phyloP scores from a whole-genome alignment of 2,888 invertebrate species.

The Drosophila algonquin region DNA sequence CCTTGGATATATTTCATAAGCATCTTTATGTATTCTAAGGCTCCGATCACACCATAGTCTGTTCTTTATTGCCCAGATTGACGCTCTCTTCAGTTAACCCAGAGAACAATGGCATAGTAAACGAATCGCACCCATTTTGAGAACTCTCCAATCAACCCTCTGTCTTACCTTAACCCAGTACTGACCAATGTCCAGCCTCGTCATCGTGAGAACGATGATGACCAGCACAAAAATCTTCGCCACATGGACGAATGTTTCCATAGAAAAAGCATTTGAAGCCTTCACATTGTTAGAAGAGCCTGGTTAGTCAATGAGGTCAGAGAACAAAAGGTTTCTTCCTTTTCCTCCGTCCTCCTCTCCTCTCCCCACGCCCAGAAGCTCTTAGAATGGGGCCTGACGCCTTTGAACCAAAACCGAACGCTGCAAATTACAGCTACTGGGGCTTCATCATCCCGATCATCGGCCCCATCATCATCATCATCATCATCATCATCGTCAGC shows the following conservation, averaged over 20 bases:
- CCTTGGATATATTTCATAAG: not conserved
- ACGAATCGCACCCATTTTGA: no score
- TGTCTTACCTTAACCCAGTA: conserved; percentile 27
- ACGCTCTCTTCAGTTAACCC: no score
- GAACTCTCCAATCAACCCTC: conserved; percentile 27
- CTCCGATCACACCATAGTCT: no score
- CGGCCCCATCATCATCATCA: conserved; percentile 35
- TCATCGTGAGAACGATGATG: conserved; percentile 48
- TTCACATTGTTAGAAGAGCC: conserved; percentile 68
- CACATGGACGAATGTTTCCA: conserved; percentile 74
- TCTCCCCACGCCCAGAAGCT: not conserved
- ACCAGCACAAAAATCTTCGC: conserved; percentile 77
- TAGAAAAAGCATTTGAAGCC: conserved; percentile 68
- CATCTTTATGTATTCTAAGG: not conserved
- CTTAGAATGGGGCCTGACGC: conserved; percentile 28
- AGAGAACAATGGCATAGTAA: no score
- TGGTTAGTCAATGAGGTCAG: conserved; percentile 64
- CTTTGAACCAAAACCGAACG: conserved; percentile 51
- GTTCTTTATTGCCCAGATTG: no score
- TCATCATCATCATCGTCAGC: conserved; percentile 21
- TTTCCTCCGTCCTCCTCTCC: not conserved
- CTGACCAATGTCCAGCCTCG: conserved; percentile 57
- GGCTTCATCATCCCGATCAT: conserved; percentile 54
- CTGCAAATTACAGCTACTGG: conserved; percentile 63
- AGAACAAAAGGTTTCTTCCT: conserved; percentile 68